Percentiles rank a stretch among this genome's conserved stretches.
Evolutionary conservation across 2,797 vertebrate genomes (phyloP).

Genomic region (Mormyrus proboscirostris): DNA sequence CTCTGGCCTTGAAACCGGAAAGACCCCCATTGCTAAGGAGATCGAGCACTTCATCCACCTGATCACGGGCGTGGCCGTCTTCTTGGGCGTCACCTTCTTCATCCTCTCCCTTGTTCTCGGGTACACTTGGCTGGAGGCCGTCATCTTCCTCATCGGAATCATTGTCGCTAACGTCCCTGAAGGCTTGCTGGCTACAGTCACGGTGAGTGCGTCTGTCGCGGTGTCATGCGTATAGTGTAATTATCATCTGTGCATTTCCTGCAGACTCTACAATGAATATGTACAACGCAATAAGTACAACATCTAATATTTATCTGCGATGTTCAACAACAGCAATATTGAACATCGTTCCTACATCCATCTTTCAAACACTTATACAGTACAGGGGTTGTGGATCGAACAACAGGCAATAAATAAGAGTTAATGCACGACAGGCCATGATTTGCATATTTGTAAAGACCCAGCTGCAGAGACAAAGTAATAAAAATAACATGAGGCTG

Average conservation of each 20-base stretch:
- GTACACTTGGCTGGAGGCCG: conserved; percentile 82
- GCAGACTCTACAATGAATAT: not conserved
- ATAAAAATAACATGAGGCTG: not conserved
- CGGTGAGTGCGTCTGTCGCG: conserved; percentile 59
- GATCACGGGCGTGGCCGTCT: conserved; percentile 87
- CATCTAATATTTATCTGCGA: not conserved
- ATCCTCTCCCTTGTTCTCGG: conserved; percentile 78
- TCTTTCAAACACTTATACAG: not conserved
- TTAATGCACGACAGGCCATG: not conserved
- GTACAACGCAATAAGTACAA: not conserved
- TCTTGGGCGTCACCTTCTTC: conserved; percentile 81
- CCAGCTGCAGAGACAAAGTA: not conserved
- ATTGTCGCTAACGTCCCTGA: conserved; percentile 88
- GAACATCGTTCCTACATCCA: not conserved
- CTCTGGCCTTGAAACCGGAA: conserved; percentile 82
- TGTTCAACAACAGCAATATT: not conserved
- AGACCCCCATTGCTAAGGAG: conserved; percentile 86
- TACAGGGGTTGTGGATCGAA: not conserved
- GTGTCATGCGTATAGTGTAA: not conserved
- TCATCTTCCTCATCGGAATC: conserved; percentile 92
- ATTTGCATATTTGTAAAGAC: not conserved
- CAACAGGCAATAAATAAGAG: not conserved
- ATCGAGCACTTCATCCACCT: conserved; percentile 92
- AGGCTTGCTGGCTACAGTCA: conserved; percentile 86
- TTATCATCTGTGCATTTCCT: not conserved